Conservation (phyloP, 2,113 vertebrate genomes). For the Chelonoidis abingdonii region DNA sequence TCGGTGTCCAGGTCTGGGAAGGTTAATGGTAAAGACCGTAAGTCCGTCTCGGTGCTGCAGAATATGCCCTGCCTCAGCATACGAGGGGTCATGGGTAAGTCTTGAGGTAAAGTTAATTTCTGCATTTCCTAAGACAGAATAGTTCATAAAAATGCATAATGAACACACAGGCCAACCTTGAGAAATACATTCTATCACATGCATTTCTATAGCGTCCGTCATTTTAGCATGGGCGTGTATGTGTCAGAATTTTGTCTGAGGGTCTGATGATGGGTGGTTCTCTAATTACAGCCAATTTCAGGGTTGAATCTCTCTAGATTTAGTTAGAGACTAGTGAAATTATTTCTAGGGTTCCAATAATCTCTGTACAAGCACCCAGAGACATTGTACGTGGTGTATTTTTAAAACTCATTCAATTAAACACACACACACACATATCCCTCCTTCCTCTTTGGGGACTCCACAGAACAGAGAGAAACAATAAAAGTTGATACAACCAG, state of each 20-base stretch:
- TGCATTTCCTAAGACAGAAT: slow-evolving; percentile 22
- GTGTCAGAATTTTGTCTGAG: neutral
- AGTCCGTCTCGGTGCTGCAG: neutral
- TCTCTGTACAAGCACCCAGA: neutral
- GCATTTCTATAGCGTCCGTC: neutral
- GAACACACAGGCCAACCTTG: neutral
- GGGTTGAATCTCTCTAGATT: slow-evolving; percentile 20
- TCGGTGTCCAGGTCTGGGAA: slow-evolving; percentile 13
- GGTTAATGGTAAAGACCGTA: slow-evolving; percentile 11
- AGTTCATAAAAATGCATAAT: neutral
- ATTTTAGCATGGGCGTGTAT: fast-evolving
- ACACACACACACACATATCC: neutral
- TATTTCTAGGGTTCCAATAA: neutral
- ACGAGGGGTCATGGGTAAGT: slow-evolving; percentile 39
- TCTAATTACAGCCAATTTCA: slow-evolving; percentile 43
- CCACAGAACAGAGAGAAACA: neutral
- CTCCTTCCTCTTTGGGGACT: neutral
- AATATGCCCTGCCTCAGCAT: slow-evolving; percentile 19
- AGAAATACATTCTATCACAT: fast-evolving
- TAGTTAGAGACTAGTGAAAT: neutral
- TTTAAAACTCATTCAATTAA: neutral
- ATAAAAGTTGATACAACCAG: neutral
- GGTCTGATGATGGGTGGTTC: neutral
- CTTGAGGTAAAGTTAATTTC: slow-evolving; percentile 21
- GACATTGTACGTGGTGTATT: fast-evolving